Base-by-base conservation (phyloP, 2,113 vertebrate genomes). In the Rhizomys pruinosus region DNA sequence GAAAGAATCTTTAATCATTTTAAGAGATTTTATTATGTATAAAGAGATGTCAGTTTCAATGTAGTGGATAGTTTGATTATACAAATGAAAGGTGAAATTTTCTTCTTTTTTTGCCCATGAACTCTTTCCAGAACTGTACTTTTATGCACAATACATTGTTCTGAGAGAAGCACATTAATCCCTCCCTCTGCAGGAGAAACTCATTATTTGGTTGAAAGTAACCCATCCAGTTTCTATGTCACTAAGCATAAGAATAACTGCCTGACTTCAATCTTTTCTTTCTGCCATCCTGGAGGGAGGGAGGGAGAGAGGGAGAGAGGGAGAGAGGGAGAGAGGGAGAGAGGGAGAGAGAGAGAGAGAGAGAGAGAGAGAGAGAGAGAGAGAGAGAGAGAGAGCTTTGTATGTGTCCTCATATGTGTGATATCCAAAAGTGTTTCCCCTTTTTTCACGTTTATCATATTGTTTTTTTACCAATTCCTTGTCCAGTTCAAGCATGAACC, bases 361-460 rank as follows among this genome's bases (percentile, higher is more conserved):
- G n/a, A n/a, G n/a, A n/a, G n/a, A n/a, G n/a, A n/a, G n/a, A n/a
- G n/a, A n/a, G n/a, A n/a, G n/a, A n/a, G n/a, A n/a, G n/a, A n/a
- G n/a, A n/a, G n/a, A n/a, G n/a, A n/a, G n/a, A n/a, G n/a, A n/a
- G n/a, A n/a, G n/a, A n/a, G n/a, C n/a, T n/a, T n/a, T 79, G 47
- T 55, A 27, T 93, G 11, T 84, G 6, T 44, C 1, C 61, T 16
- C 17, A 13, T 25, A 32, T 71, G 39, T 66, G 7, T 47, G 10
- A 76, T 80, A 71, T 79, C 32, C 52, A 89, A 72, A 72, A 94
- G 22, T 73, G 69, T 68, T 57, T 92, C 87, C 55, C 13, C 25
- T 16, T 20, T 42, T 34, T 72, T 81, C 74, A n/a, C n/a, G n/a
- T n/a, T n/a, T n/a, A n/a, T 17, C 27, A 23, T 34, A 22, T 7